phyloP scores from a whole-genome alignment of 2,888 invertebrate species.

The Lamellibrachia columna region DNA sequence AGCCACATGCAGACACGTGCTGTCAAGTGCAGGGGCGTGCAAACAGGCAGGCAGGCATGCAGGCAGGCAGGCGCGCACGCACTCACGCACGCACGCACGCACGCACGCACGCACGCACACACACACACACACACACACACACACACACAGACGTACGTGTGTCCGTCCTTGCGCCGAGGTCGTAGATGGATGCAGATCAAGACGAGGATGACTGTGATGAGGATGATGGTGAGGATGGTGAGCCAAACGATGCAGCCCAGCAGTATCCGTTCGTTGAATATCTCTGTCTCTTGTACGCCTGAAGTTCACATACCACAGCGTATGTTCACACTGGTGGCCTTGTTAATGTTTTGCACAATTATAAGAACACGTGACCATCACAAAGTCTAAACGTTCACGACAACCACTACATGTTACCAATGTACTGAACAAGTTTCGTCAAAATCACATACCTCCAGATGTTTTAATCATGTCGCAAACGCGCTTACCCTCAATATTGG shows the following conservation, averaged over 20 bases:
- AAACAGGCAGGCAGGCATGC: neutral
- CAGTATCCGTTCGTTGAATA: neutral
- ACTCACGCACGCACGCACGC: neutral
- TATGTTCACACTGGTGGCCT: too few species aligned
- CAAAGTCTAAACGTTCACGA: too few species aligned
- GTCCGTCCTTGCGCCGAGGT: neutral
- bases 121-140: neutral
- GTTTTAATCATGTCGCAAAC: too few species aligned
- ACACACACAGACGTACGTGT: neutral
- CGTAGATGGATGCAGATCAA: conserved; percentile 20
- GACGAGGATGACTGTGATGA: conserved; percentile 29
- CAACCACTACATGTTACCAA: too few species aligned
- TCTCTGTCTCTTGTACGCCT: neutral
- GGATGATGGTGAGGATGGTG: conserved; percentile 21
- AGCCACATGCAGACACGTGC: neutral
- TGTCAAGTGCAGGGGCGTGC: neutral
- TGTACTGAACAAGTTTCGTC: too few species aligned
- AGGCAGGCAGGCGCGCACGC: too few species aligned
- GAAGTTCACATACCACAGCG: neutral
- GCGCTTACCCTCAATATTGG: too few species aligned
- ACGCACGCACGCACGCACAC: neutral
- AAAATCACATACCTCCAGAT: too few species aligned
- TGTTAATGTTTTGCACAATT: too few species aligned
- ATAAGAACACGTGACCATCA: too few species aligned
- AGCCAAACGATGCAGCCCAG: conserved; percentile 25